phyloP scores from a whole-genome alignment of 1,140 invertebrate species.

The Dreissena polymorpha region DNA sequence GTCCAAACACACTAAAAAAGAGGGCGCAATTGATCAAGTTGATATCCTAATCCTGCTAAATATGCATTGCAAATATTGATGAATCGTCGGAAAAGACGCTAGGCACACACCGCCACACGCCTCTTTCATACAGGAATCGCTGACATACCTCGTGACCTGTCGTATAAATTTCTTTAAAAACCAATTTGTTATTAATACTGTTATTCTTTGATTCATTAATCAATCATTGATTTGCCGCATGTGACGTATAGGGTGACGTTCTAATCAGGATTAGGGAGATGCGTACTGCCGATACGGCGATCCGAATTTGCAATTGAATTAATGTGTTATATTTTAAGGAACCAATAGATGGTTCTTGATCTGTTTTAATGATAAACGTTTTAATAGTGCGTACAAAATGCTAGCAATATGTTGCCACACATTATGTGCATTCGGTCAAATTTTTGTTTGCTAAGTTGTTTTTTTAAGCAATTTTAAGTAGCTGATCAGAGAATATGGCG shows the following conservation, averaged over 20 bases:
- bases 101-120: neutral
- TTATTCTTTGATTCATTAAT: constrained; percentile 31
- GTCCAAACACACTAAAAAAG: too few species aligned
- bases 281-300: constrained; percentile 23
- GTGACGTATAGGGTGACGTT: constrained; percentile 39
- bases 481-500: too few species aligned
- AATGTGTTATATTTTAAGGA: too few species aligned
- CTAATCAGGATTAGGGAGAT: constrained; percentile 48
- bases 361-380: too few species aligned
- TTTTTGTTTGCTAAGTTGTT: too few species aligned
- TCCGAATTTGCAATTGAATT: too few species aligned
- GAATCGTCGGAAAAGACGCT: neutral
- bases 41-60: constrained; percentile 47
- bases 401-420: too few species aligned
- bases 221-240: constrained; percentile 15
- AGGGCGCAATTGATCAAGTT: too few species aligned
- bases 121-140: neutral
- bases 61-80: constrained; percentile 45
- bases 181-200: constrained; percentile 24
- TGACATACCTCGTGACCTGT: neutral
- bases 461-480: too few species aligned
- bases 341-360: too few species aligned
- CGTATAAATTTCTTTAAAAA: constrained; percentile 39
- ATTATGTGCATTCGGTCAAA: too few species aligned
- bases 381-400: too few species aligned